Conservation (phyloP, 2,797 vertebrate genomes). For the Amazona finschi region DNA sequence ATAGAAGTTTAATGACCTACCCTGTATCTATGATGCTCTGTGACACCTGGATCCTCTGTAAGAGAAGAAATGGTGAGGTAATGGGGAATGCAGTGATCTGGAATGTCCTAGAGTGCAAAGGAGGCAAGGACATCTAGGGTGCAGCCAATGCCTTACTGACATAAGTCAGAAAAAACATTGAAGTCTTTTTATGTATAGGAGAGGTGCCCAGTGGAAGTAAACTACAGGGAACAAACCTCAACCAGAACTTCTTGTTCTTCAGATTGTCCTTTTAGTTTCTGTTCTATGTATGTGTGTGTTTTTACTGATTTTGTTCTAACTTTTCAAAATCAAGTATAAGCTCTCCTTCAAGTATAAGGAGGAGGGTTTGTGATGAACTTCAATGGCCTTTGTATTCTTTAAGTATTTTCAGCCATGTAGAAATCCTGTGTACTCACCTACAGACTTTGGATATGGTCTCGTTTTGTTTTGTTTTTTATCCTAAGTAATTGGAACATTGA, state of each 20-base stretch:
- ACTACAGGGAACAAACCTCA: neutral
- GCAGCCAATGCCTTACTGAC: neutral
- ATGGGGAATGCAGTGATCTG: neutral
- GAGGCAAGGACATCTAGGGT: neutral
- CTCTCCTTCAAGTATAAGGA: neutral
- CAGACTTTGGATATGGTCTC: too few relatives aligned
- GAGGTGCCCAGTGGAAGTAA: neutral
- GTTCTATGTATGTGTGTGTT: neutral
- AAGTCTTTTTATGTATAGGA: neutral
- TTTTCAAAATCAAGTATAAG: neutral
- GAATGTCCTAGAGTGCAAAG: neutral
- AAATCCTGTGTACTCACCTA: neutral
- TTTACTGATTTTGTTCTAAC: neutral
- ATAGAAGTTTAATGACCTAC: neutral
- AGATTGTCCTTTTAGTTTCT: neutral
- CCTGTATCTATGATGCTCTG: neutral
- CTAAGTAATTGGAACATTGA: neutral
- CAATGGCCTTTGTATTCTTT: neutral
- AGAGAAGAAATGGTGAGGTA: neutral
- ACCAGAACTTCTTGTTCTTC: neutral
- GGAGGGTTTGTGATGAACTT: neutral
- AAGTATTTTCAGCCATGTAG: neutral
- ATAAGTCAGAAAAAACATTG: neutral
- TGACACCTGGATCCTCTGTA: neutral
- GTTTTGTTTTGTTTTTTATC: neutral